phyloP scores from a whole-genome alignment of 1,140 invertebrate species.

The Heliconius himera region DNA sequence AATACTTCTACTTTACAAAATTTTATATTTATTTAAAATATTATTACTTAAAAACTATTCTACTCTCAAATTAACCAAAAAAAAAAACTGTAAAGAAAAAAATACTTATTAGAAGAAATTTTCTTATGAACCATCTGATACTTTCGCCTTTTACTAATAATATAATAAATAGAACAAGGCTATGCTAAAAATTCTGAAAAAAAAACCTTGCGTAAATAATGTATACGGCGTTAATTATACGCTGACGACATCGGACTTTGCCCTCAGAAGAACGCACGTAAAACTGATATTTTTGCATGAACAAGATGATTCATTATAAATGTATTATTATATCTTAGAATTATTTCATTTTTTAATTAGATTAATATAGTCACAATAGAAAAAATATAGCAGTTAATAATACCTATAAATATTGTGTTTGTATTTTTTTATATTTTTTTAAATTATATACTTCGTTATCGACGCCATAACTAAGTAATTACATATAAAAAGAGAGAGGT shows the following conservation, averaged over 20 bases:
- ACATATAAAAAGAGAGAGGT: too few species aligned
- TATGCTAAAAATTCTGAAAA: slow-evolving; percentile 6
- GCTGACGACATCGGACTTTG: slow-evolving; percentile 20
- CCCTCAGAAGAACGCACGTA: slow-evolving; percentile 6
- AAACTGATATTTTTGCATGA: slow-evolving; percentile 12
- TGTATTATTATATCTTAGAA: neutral
- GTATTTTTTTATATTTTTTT: too few species aligned
- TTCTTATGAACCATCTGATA: neutral
- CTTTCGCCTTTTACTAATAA: neutral
- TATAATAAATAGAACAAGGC: slow-evolving; percentile 4
- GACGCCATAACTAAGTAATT: neutral
- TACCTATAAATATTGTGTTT: too few species aligned
- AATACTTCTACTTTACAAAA: too few species aligned
- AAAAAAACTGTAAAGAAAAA: neutral
- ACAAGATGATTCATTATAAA: neutral
- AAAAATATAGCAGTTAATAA: too few species aligned
- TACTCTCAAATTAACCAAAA: neutral
- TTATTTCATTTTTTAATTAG: neutral
- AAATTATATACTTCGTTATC: too few species aligned
- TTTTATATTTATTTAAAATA: too few species aligned
- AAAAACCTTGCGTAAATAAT: neutral
- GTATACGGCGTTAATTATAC: slow-evolving; percentile 10
- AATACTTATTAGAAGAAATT: too few species aligned
- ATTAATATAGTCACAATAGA: too few species aligned
- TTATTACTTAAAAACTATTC: too few species aligned